Conservation (phyloP, 2,888 invertebrate genomes). For the Sturmia bella region DNA sequence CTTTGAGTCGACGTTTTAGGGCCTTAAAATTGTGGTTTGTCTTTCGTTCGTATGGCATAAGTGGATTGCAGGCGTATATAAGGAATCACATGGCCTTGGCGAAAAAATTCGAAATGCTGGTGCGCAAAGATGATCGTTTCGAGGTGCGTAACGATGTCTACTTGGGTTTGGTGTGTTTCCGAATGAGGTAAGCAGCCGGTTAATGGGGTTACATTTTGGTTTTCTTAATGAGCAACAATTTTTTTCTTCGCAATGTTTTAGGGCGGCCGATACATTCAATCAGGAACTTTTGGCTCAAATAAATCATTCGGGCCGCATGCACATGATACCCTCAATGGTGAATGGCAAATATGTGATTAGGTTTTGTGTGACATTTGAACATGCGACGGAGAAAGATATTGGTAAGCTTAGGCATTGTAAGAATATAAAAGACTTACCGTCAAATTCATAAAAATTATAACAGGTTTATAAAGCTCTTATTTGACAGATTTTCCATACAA, state of each 20-base stretch:
- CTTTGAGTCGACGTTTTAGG: constrained; percentile 91
- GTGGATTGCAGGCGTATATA: constrained; percentile 91
- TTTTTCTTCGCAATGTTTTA: constrained; percentile 73
- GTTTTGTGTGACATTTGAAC: constrained; percentile 91
- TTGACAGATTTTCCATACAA: too few relatives aligned
- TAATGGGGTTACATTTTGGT: background rate
- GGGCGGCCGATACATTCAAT: constrained; percentile 88
- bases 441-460: too few relatives aligned
- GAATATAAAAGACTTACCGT: too few relatives aligned
- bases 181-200: constrained; percentile 82
- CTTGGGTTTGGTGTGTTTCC: constrained; percentile 90
- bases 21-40: constrained; percentile 95
- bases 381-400: constrained; percentile 89
- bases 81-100: constrained; percentile 91
- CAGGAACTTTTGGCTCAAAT: constrained; percentile 89
- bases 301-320: constrained; percentile 91
- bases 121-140: constrained; percentile 87
- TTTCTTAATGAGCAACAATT: background rate
- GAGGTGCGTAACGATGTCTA: constrained; percentile 90
- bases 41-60: constrained; percentile 89
- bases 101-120: constrained; percentile 87
- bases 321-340: constrained; percentile 92
- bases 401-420: constrained; percentile 73
- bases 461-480: too few relatives aligned
- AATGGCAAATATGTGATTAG: constrained; percentile 89